Evolutionary conservation across 2,113 vertebrate genomes (phyloP).

Genomic region (Dendropsophus ebraccatus): DNA sequence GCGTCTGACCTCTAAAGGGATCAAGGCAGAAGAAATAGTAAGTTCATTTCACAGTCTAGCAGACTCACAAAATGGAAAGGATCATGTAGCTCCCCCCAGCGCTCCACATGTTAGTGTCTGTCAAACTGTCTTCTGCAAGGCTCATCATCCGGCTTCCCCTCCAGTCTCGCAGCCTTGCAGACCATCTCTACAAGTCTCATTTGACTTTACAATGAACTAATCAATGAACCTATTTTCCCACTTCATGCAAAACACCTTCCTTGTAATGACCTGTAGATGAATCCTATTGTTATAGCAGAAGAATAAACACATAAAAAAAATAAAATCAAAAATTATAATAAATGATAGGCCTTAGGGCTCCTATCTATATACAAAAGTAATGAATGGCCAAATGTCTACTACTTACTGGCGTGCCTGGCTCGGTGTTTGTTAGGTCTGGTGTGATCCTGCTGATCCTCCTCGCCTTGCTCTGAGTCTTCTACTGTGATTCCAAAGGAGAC

Average conservation of each 20-base stretch:
- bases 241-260: neutral
- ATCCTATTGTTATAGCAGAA: neutral
- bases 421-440: constrained; percentile 91
- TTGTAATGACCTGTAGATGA: neutral
- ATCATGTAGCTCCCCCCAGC: constrained; percentile 80
- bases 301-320: neutral
- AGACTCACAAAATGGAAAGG: constrained; percentile 77
- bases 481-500: constrained; percentile 85
- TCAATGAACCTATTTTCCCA: neutral
- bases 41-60: constrained; percentile 78
- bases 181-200: constrained; percentile 4
- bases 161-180: constrained; percentile 43
- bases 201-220: constrained; percentile 11
- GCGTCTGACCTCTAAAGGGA: constrained; percentile 74
- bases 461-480: constrained; percentile 80
- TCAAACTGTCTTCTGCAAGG: constrained; percentile 88
- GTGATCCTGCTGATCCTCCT: constrained; percentile 81
- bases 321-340: too few relatives aligned
- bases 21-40: constrained; percentile 75
- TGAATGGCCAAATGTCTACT: constrained; percentile 44
- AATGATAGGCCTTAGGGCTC: neutral
- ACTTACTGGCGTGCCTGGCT: constrained; percentile 93
- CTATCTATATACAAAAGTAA: neutral
- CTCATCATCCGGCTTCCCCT: constrained; percentile 79
- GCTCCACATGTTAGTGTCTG: constrained; percentile 90